Conservation (phyloP, 2,797 vertebrate genomes). For the Coreius guichenoti region DNA sequence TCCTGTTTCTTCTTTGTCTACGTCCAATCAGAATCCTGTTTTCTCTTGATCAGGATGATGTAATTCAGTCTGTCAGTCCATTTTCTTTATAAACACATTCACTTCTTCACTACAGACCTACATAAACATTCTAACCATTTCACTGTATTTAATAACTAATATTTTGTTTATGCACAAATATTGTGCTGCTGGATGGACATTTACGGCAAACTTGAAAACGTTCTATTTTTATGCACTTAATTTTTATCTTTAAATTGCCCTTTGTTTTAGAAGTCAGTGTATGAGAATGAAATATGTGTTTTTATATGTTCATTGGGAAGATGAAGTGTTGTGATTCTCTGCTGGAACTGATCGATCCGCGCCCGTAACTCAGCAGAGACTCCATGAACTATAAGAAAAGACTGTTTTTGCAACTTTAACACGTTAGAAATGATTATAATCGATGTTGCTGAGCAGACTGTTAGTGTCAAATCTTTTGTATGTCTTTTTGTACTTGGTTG, state of each 20-base stretch:
- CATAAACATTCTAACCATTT: not conserved
- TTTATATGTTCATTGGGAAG: not conserved
- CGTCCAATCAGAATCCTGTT: not conserved
- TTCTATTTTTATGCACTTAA: not conserved
- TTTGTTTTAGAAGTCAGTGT: not conserved
- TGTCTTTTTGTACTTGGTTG: slow-evolving; percentile 7
- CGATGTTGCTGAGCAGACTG: not conserved
- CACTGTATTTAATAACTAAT: not conserved
- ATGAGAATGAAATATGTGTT: not conserved
- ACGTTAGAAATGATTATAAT: not conserved
- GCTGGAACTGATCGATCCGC: not conserved
- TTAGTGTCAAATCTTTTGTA: not conserved
- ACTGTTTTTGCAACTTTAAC: slow-evolving; percentile 8
- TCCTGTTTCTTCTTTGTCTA: not conserved
- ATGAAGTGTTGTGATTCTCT: not conserved
- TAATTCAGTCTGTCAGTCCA: not conserved
- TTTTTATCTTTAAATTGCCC: not conserved
- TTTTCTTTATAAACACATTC: no score
- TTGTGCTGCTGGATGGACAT: slow-evolving; percentile 21
- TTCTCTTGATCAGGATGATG: not conserved
- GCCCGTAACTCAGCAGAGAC: slow-evolving; percentile 10
- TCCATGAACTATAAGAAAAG: not conserved
- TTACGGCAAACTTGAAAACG: slow-evolving; percentile 27
- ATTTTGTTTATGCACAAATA: not conserved
- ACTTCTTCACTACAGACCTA: not conserved